Percentiles rank a stretch among this genome's conserved stretches.
phyloP scores from a whole-genome alignment of 2,797 vertebrate species.

The Tauraco hartlaubi region DNA sequence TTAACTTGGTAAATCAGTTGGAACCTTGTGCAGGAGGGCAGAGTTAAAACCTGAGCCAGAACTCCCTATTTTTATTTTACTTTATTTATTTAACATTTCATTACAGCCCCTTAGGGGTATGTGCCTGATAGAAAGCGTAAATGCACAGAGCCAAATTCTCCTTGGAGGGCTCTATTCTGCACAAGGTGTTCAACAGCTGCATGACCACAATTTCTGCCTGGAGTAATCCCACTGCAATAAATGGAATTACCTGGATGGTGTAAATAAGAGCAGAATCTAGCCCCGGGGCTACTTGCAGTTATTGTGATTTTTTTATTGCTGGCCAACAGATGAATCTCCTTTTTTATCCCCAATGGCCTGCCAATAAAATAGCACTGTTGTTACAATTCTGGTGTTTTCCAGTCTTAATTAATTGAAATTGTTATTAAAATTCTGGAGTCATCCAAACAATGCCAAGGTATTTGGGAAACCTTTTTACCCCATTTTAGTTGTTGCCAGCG shows the following conservation, averaged over 20 bases:
- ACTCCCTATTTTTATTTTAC: conserved; percentile 30
- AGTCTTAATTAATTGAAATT: conserved; percentile 16
- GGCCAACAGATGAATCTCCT: background rate
- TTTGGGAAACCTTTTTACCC: background rate
- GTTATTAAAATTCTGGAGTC: background rate
- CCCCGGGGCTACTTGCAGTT: background rate
- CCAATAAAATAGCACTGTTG: background rate
- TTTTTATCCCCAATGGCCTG: background rate
- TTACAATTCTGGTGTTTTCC: background rate
- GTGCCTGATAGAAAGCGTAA: background rate
- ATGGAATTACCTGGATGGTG: conserved; percentile 48
- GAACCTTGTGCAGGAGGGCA: background rate
- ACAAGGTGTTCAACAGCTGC: conserved; percentile 32
- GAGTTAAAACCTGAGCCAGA: conserved; percentile 25
- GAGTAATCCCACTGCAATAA: conserved; percentile 39
- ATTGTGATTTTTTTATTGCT: conserved; percentile 38
- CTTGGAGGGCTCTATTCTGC: conserved; percentile 31
- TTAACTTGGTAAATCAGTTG: conserved; percentile 13
- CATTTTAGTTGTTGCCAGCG: background rate
- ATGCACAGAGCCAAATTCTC: background rate
- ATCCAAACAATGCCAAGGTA: background rate
- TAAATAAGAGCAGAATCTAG: conserved; percentile 56
- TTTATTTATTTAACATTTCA: conserved; percentile 37
- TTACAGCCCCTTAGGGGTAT: background rate
- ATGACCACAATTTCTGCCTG: conserved; percentile 15